phyloP scores from a whole-genome alignment of 2,888 invertebrate species.

The Zonitis immaculata region DNA sequence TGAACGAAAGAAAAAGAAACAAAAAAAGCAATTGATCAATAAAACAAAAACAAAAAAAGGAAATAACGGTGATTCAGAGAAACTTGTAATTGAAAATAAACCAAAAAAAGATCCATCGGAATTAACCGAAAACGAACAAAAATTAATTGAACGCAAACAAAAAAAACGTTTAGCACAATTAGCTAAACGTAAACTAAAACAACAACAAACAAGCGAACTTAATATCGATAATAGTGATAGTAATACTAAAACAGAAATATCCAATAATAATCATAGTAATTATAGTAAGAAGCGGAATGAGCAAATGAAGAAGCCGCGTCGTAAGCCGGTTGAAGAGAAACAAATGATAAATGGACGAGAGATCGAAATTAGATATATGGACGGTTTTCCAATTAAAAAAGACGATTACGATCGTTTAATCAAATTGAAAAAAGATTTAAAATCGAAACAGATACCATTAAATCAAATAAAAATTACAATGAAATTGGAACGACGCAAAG shows the following conservation, averaged over 20 bases:
- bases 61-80: slow-evolving; percentile 11
- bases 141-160: slow-evolving; percentile 13
- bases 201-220: slow-evolving; percentile 37
- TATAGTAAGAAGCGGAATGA: too few species aligned
- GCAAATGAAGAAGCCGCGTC: slow-evolving; percentile 1
- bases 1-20: slow-evolving; percentile 5
- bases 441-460: slow-evolving; percentile 62
- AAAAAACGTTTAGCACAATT: neutral
- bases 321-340: slow-evolving; percentile 5
- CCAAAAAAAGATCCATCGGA: slow-evolving; percentile 23
- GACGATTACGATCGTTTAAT: slow-evolving; percentile 64
- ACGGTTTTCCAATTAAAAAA: slow-evolving; percentile 68
- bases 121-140: slow-evolving; percentile 19
- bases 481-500: slow-evolving; percentile 65
- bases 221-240: slow-evolving; percentile 7
- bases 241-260: slow-evolving; percentile 15
- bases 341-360: slow-evolving; percentile 62
- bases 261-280: too few species aligned
- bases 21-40: slow-evolving; percentile 9
- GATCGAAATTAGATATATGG: slow-evolving; percentile 58
- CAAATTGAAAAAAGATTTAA: slow-evolving; percentile 60
- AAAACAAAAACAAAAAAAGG: too few species aligned
- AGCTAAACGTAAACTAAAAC: slow-evolving; percentile 19
- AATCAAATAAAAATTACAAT: slow-evolving; percentile 62
- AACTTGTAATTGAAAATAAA: slow-evolving; percentile 31